Evolutionary conservation across 2,797 vertebrate genomes (phyloP), one percentile per base, ranked within the genome.

Genomic region (Euphonia xanthogaster): DNA sequence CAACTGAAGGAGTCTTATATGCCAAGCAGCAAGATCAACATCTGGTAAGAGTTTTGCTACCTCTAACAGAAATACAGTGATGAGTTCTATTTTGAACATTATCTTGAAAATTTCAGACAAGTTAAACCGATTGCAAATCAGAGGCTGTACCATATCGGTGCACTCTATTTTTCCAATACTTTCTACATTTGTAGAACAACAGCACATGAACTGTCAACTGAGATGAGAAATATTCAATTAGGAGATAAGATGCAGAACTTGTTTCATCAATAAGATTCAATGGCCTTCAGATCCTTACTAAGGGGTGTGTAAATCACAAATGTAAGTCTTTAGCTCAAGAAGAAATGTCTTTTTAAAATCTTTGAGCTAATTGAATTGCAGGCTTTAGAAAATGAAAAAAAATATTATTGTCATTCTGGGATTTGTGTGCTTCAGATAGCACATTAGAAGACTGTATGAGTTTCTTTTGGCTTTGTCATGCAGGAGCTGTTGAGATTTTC

Each of bases 281-380:
- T 31, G 61, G 50, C 39, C 13, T 88, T 82, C 0, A 0, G 15
- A 94, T 82, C 42, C 48, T 51, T 74, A 35, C 15, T 70, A 67
- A 89, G 19, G 7, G 14, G 11, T 37, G 15, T 21, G 17, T 76
- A 89, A 85, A 86, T 94, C 35, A 68, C 28, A 71, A 79, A 50
- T 47, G 3, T 57, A 72, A 86, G 53, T 35, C 63, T 90, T 82
- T 57, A 87, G 50, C 53, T 93, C 35, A 44, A 53, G 55, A 88
- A 82, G 21, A 73, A n/a, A 47, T 91, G 25, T 62, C 57, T 87
- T 95, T 91, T 37, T 77, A 40, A 92, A 93, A 57, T 50, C 25
- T 89, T 94, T 79, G 16, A 76, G 63, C 25, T 93, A 89, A 90
- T 61, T 82, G 75, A 87, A 91, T 73, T 77, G 42, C 35, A 53